Evolutionary conservation across 2,797 vertebrate species (phyloP).

Genomic region (Glyptemys insculpta): DNA sequence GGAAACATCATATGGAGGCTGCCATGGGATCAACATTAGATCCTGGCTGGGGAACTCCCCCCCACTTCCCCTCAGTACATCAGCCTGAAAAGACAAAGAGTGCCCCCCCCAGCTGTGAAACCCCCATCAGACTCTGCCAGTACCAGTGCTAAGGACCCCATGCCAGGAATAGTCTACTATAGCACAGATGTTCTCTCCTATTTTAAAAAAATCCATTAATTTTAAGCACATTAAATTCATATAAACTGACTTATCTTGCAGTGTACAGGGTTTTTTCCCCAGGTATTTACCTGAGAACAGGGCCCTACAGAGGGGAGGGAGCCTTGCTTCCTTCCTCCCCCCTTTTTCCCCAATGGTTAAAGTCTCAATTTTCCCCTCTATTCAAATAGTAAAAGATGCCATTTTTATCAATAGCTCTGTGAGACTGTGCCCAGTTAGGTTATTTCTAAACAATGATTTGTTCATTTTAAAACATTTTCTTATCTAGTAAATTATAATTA

Average conservation of each 20-base stretch:
- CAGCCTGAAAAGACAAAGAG: neutral
- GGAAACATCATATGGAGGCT: neutral
- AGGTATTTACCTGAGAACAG: neutral
- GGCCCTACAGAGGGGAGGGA: neutral
- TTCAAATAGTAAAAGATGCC: neutral
- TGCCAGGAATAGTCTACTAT: fast-evolving
- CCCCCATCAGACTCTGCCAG: too few species aligned
- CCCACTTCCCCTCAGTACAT: too few species aligned
- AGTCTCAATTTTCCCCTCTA: neutral
- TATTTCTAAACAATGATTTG: neutral
- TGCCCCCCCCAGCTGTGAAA: too few species aligned
- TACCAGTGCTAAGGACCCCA: neutral
- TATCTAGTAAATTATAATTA: neutral
- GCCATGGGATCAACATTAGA: neutral
- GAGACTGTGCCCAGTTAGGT: neutral
- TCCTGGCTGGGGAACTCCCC: neutral
- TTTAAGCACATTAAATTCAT: fast-evolving
- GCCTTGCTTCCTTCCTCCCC: neutral
- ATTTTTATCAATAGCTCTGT: neutral
- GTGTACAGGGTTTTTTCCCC: neutral
- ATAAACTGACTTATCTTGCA: neutral
- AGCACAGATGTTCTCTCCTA: neutral
- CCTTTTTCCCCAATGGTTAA: neutral
- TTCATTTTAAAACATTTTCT: neutral
- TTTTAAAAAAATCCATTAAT: fast-evolving